Conservation (phyloP, 2,888 invertebrate genomes). For the Gasteruption jaculator region DNA sequence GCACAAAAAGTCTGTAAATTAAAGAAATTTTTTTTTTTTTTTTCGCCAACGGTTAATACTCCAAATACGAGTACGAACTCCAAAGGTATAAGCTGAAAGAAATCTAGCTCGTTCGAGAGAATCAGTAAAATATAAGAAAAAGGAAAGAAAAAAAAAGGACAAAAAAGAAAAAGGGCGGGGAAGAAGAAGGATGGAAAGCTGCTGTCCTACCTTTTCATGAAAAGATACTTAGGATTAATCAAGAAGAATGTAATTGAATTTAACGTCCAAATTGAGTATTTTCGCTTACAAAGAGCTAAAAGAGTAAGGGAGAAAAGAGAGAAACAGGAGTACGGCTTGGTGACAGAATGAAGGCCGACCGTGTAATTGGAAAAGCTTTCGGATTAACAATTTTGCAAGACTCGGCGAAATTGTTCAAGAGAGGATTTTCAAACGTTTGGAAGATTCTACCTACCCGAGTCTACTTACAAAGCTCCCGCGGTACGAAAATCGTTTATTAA, state of each 20-base stretch:
- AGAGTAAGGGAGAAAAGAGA: constrained; percentile 24
- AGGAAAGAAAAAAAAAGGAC: constrained; percentile 17
- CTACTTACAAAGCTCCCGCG: too few relatives aligned
- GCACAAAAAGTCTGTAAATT: too few relatives aligned
- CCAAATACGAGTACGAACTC: too few relatives aligned
- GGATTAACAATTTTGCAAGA: constrained; percentile 51
- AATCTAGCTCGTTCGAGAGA: constrained; percentile 26
- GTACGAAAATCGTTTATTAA: too few relatives aligned
- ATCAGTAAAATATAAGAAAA: neutral
- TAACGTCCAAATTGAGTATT: constrained; percentile 48
- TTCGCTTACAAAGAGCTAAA: constrained; percentile 48
- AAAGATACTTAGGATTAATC: constrained; percentile 48
- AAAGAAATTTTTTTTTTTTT: too few relatives aligned
- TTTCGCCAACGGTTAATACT: too few relatives aligned
- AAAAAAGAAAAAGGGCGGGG: constrained; percentile 12
- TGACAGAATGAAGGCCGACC: constrained; percentile 21
- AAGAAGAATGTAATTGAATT: constrained; percentile 47
- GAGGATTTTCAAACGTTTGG: constrained; percentile 36
- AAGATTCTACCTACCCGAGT: too few relatives aligned
- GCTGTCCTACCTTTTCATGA: constrained; percentile 26
- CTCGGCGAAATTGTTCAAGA: constrained; percentile 45
- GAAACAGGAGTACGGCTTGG: constrained; percentile 16
- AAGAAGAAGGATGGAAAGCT: constrained; percentile 12
- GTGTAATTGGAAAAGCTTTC: constrained; percentile 48
- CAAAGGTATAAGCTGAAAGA: constrained; percentile 29